Percentiles rank a stretch among this genome's conserved stretches.
phyloP scores from a whole-genome alignment of 2,888 invertebrate species.

The Adelphocoris suturalis region DNA sequence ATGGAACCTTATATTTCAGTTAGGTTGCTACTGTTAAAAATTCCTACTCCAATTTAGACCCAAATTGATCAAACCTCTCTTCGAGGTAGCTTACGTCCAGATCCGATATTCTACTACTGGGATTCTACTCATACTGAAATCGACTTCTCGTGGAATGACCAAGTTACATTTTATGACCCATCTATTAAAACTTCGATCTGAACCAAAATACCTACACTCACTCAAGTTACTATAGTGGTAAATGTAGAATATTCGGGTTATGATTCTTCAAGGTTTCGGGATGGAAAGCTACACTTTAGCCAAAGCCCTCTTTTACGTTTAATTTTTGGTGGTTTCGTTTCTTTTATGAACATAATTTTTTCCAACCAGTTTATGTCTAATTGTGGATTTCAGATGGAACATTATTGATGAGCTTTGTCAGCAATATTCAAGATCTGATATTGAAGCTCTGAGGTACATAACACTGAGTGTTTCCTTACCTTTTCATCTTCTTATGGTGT shows the following conservation, averaged over 20 bases:
- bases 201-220: neutral
- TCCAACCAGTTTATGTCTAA: constrained; percentile 50
- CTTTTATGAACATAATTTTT: neutral
- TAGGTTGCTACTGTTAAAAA: too few species aligned
- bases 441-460: constrained; percentile 73
- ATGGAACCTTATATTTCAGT: too few species aligned
- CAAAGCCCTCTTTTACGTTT: neutral
- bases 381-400: constrained; percentile 75
- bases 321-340: neutral
- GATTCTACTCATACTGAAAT: too few species aligned
- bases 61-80: too few species aligned
- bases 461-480: constrained; percentile 66
- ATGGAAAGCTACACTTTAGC: neutral
- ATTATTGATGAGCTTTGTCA: constrained; percentile 73
- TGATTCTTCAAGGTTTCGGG: neutral
- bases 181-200: too few species aligned
- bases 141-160: too few species aligned
- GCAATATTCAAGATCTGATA: constrained; percentile 73
- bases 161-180: too few species aligned
- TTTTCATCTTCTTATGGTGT: constrained; percentile 62
- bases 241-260: neutral
- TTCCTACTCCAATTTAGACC: too few species aligned
- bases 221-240: neutral
- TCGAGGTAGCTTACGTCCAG: too few species aligned
- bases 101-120: too few species aligned